Conservation (phyloP, 2,888 invertebrate species). For the Caenorhabditis sinica region DNA sequence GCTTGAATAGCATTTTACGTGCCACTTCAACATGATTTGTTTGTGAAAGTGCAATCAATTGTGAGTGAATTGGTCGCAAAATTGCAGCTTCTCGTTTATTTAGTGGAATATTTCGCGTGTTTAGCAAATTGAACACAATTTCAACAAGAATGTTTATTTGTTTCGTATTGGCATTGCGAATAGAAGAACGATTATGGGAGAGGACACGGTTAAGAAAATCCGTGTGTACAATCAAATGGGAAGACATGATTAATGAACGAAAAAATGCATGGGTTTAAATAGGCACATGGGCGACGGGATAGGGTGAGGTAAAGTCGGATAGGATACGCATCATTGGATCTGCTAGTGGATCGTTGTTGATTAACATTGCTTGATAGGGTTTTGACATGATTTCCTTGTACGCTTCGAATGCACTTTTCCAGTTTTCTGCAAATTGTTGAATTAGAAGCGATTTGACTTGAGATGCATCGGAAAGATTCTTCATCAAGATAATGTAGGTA, state of each 20-base stretch:
- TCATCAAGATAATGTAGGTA: slow-evolving; percentile 10
- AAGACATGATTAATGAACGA: slow-evolving; percentile 4
- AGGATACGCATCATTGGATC: background rate
- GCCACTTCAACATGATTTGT: background rate
- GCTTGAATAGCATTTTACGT: background rate
- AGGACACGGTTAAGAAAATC: slow-evolving; percentile 6
- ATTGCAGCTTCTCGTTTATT: background rate
- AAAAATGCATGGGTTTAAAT: background rate
- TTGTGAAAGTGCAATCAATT: background rate
- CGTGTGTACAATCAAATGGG: slow-evolving; percentile 13
- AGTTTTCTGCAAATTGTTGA: slow-evolving; percentile 25
- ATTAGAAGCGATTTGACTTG: slow-evolving; percentile 16
- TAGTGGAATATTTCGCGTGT: background rate
- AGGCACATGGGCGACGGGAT: slow-evolving; percentile 14
- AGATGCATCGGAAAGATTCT: slow-evolving; percentile 19
- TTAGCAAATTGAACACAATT: slow-evolving; percentile 3
- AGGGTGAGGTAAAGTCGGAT: background rate
- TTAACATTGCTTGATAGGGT: slow-evolving; percentile 11
- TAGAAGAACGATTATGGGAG: background rate
- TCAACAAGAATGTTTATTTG: slow-evolving; percentile 27
- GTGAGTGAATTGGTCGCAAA: background rate
- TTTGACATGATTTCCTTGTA: slow-evolving; percentile 12
- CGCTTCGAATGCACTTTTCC: slow-evolving; percentile 8
- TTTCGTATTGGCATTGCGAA: background rate
- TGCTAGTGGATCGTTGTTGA: slow-evolving; percentile 6